Conservation (phyloP, 1,140 invertebrate species). For the Drosophila leontia region DNA sequence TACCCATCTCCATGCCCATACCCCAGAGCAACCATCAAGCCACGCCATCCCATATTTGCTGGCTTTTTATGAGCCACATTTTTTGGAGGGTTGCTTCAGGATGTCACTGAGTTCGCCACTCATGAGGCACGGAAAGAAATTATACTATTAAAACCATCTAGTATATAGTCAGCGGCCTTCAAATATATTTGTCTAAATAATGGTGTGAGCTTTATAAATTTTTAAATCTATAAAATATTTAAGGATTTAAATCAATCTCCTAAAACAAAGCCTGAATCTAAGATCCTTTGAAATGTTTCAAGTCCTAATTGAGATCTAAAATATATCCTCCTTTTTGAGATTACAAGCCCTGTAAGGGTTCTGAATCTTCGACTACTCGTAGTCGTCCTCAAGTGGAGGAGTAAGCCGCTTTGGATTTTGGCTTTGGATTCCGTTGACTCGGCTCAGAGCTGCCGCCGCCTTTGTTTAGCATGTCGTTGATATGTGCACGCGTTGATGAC, state of each 20-base stretch:
- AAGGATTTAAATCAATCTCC: not conserved
- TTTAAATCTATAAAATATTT: not conserved
- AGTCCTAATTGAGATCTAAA: no score
- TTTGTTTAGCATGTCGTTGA: conserved; percentile 61
- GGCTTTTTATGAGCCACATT: conserved; percentile 43
- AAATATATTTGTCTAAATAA: not conserved
- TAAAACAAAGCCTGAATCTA: not conserved
- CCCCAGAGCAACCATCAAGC: conserved; percentile 26
- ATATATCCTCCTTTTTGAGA: not conserved
- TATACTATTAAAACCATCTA: conserved; percentile 9
- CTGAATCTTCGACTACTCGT: not conserved
- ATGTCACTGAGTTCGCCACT: conserved; percentile 29
- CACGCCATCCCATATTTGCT: conserved; percentile 40
- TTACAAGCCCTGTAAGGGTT: conserved; percentile 11
- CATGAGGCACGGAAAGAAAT: conserved; percentile 18
- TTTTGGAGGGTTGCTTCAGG: conserved; percentile 30
- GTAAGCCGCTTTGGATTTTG: conserved; percentile 66
- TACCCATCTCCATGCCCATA: conserved; percentile 10
- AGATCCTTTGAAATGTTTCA: no score
- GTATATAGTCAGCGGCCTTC: not conserved
- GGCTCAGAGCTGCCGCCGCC: conserved; percentile 60
- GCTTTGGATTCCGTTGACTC: conserved; percentile 76
- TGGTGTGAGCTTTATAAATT: no score
- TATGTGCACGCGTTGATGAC: conserved; percentile 23
- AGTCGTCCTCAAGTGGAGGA: conserved; percentile 16